Base-by-base conservation (phyloP, 2,888 invertebrate genomes). In the Pedicia rivosa region DNA sequence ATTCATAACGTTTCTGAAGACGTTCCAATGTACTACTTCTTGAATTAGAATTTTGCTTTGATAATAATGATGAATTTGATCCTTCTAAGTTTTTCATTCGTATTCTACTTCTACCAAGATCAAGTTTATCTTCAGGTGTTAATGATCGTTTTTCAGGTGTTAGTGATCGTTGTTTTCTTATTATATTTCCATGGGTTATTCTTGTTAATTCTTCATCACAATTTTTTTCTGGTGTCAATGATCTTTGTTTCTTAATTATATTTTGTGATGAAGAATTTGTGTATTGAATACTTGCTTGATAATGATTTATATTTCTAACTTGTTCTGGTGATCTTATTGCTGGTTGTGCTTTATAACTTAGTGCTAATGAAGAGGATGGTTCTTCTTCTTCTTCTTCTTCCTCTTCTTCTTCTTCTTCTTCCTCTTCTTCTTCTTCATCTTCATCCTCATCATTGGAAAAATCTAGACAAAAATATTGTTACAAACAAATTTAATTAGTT, bases 391-490 rank as follows among this genome's bases (percentile, higher is more conserved):
- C 19, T n/a, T n/a, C n/a, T n/a, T n/a, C n/a, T n/a, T n/a, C n/a
- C n/a, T n/a, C n/a, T n/a, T n/a, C n/a, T n/a, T n/a, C n/a, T n/a
- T n/a, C n/a, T n/a, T n/a, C 27, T 28, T 36, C 32, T 30, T 53
- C 53, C 35, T 58, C 66, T 38, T 68, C 67, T 40, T 67, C 67
- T 37, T 59, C 59, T 2, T 59, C 62, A 42, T 68, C 67, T 37
- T 64, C 64, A 44, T 68, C 58, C 33, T 68, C 68, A 38, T 68
- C 70, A 15, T 69, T 60, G 19, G 68, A 68, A 7, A 68, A 66
- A 53, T 67, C 67, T 51, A 36, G 3, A 30, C 30, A 10, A 13
- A 17, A n/a, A 16, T 16, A 12, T 13, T n/a, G 33, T 8, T 22
- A n/a, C n/a, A n/a, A n/a, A n/a, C n/a, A 14, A 15, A 5, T 28